Base-by-base conservation (phyloP, 2,797 vertebrate genomes). In the Dicrostonyx torquatus region DNA sequence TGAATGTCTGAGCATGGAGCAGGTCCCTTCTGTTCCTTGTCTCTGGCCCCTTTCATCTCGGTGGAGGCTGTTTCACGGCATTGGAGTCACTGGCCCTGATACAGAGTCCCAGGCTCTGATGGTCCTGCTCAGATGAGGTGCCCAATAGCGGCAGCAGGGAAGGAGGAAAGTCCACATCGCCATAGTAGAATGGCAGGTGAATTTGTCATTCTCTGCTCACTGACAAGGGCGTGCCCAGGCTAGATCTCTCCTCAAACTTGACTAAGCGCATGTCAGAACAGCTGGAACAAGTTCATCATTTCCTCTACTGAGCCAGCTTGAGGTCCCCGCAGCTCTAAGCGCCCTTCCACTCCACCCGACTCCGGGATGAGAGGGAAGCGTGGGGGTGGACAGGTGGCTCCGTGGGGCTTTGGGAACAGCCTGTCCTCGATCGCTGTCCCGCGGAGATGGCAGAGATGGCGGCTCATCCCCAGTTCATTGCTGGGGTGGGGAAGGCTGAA, bases 181-280 rank as follows among this genome's bases (percentile, higher is more conserved):
- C n/a, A 29, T 4, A 22, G 48, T 2, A 2, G 62, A 48, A 0
- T 4, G 26, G 20, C 15, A 15, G 12, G 66, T 43, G 34, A 45
- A 17, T 40, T 48, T 87, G 34, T 22, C 29, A 24, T 58, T 26
- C 83, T 48, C 22, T 53, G 24, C 76, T 37, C 76, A 22, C 4
- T 48, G 26, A 70, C 43, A 13, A 7, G 43, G 77, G 89, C 43
- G 76, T 8, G 3, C 34, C 87, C 34, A 34, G 29, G 11, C 29
- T 76, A 64, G 45, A 43, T 76, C 76, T 76, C 76, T 90, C 84
- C 85, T 90, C 34, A 77, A 62, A 73, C 64, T 87, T 93, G 72
- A 22, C 72, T 29, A 68, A 89, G 83, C 37, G 24, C 76, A 86
- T 85, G 68, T 92, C 77, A 88, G 91, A 84, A 85, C 82, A 85